A percentile compares a stretch with the other conserved stretches of the same genome.
Conservation (phyloP, 2,113 vertebrate genomes). For the Tragulus kanchil region DNA sequence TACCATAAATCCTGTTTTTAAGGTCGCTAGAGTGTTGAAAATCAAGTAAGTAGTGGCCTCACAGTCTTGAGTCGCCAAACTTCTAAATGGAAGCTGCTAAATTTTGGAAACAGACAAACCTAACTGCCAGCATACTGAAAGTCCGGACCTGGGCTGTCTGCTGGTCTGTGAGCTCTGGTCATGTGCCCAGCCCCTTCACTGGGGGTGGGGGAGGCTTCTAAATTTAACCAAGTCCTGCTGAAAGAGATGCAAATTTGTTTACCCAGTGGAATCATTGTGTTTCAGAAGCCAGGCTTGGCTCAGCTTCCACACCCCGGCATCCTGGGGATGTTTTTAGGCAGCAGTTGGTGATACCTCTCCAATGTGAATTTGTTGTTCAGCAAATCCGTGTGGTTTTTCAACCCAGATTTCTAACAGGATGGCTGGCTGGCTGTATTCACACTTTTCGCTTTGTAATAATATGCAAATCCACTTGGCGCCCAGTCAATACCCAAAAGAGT, state of each 20-base stretch:
- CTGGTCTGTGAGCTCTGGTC: slow-evolving; percentile 27
- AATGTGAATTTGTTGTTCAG: slow-evolving; percentile 79
- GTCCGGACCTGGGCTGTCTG: neutral
- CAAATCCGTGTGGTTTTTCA: slow-evolving; percentile 80
- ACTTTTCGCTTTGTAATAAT: slow-evolving; percentile 84
- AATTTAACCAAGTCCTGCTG: slow-evolving; percentile 49
- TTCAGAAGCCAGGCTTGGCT: slow-evolving; percentile 64
- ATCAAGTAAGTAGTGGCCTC: slow-evolving; percentile 17
- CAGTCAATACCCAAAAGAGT: slow-evolving; percentile 79
- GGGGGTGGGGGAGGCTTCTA: slow-evolving; percentile 61
- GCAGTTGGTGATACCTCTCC: slow-evolving; percentile 78
- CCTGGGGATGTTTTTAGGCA: slow-evolving; percentile 73
- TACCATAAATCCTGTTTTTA: slow-evolving; percentile 8
- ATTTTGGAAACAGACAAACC: neutral
- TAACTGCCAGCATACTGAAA: neutral
- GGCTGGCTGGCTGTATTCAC: slow-evolving; percentile 82
- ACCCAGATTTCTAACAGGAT: slow-evolving; percentile 82
- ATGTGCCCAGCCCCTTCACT: slow-evolving; percentile 42
- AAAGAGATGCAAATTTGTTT: slow-evolving; percentile 71
- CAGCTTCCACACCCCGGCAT: slow-evolving; percentile 37
- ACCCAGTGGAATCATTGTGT: slow-evolving; percentile 61
- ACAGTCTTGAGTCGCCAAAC: neutral
- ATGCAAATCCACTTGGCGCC: slow-evolving; percentile 83
- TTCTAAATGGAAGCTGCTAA: slow-evolving; percentile 48
- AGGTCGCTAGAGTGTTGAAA: slow-evolving; percentile 35